These are phyloP conservation scores for Eubasilissa splendida DNA, from an alignment of 2,888 invertebrate genomes.

Conservation along the genomic window DNA sequence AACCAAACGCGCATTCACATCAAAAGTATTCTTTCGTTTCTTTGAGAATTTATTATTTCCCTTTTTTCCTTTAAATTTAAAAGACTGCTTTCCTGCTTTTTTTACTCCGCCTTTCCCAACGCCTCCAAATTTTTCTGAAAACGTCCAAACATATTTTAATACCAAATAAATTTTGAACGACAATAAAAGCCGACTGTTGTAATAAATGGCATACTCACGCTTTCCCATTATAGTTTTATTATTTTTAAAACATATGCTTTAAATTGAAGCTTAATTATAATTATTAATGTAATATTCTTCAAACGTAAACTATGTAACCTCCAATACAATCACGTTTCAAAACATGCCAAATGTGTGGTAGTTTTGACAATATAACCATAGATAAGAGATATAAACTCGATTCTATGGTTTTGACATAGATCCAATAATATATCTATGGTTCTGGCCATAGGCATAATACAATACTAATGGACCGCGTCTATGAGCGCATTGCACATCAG, in stretches of 20 bases:
- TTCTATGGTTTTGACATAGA: conserved; percentile 5
- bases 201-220: conserved; percentile 33
- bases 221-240: conserved; percentile 30
- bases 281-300: neutral
- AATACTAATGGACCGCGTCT: too few relatives aligned
- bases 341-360: conserved; percentile 26
- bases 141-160: neutral
- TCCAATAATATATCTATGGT: neutral
- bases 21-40: conserved; percentile 59
- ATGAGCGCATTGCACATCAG: too few relatives aligned
- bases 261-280: neutral
- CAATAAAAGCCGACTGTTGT: neutral
- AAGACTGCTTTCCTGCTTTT: conserved; percentile 42
- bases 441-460: too few relatives aligned
- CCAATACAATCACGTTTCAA: conserved; percentile 24
- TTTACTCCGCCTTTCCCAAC: conserved; percentile 13
- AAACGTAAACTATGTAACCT: conserved; percentile 20
- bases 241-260: too few relatives aligned
- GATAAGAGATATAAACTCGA: too few relatives aligned
- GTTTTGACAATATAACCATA: neutral
- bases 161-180: neutral
- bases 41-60: conserved; percentile 40
- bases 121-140: conserved; percentile 39
- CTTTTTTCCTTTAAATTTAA: conserved; percentile 44
- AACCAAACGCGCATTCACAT: conserved; percentile 74